Percentiles rank a stretch among this genome's conserved stretches.
These are phyloP conservation scores for Gorilla gorilla DNA, from an alignment of 2,113 vertebrate species.

Conservation along the genomic window DNA sequence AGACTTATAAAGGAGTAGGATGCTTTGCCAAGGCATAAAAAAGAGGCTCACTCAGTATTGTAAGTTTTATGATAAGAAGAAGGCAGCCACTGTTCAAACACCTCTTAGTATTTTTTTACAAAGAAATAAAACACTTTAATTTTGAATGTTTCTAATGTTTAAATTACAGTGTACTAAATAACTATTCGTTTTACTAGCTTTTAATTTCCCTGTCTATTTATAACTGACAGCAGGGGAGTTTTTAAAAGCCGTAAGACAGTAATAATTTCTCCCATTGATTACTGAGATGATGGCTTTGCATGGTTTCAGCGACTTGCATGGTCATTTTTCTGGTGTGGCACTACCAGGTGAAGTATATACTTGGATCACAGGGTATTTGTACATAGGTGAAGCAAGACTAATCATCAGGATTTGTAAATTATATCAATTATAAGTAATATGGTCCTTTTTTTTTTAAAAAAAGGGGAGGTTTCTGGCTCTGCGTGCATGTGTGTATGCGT, in stretches of 20 bases:
- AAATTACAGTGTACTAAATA: not conserved
- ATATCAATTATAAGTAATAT: not conserved
- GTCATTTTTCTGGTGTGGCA: not conserved
- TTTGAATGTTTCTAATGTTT: not conserved
- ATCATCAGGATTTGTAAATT: not conserved
- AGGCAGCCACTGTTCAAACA: not conserved
- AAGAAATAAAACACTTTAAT: not conserved
- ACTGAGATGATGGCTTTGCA: not conserved
- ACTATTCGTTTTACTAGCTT: not conserved
- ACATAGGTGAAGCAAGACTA: not conserved
- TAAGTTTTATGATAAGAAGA: not conserved
- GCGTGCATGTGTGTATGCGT: not conserved
- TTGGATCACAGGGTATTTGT: not conserved
- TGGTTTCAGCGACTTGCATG: rapidly evolving
- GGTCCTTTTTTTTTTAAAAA: not conserved
- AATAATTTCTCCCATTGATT: not conserved
- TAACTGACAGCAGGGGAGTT: not conserved
- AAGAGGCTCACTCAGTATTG: not conserved
- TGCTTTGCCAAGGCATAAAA: not conserved
- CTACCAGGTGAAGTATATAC: rapidly evolving
- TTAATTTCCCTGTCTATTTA: not conserved
- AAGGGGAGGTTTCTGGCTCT: not conserved
- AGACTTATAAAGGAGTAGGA: not conserved
- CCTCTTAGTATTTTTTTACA: not conserved
- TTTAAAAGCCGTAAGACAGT: not conserved